These are phyloP conservation scores for Cyanistes caeruleus DNA, from an alignment of 2,113 vertebrate species.

Conservation along the genomic window DNA sequence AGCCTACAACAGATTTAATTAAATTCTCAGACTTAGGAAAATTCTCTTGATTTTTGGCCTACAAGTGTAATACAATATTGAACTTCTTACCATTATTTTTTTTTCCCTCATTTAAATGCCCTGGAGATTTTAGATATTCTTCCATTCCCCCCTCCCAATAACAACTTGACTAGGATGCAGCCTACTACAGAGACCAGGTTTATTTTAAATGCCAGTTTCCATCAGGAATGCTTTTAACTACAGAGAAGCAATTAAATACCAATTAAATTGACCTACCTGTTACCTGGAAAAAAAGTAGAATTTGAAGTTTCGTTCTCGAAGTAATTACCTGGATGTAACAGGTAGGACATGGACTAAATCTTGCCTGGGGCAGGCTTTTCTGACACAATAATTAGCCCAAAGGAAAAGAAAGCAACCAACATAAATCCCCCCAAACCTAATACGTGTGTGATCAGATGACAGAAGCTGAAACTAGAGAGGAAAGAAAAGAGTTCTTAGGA, in stretches of 20 bases:
- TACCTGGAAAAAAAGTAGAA: not conserved
- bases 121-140: not conserved
- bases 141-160: not conserved
- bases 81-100: not conserved
- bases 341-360: not conserved
- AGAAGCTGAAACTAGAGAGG: not conserved
- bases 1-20: not conserved
- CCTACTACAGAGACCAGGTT: not conserved
- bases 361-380: not conserved
- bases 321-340: not conserved
- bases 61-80: not conserved
- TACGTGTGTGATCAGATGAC: not conserved
- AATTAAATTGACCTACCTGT: not conserved
- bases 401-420: not conserved
- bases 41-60: not conserved
- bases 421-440: not conserved
- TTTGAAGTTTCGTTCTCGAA: not conserved
- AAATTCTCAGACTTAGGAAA: not conserved
- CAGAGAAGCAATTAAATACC: not conserved
- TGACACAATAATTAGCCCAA: not conserved
- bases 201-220: slow-evolving; percentile 8
- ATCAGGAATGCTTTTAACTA: slow-evolving; percentile 2
- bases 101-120: not conserved
- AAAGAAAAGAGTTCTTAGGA: not conserved
- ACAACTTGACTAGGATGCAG: not conserved